Base-by-base conservation (phyloP, 2,797 vertebrate species). In the Masticophis lateralis region DNA sequence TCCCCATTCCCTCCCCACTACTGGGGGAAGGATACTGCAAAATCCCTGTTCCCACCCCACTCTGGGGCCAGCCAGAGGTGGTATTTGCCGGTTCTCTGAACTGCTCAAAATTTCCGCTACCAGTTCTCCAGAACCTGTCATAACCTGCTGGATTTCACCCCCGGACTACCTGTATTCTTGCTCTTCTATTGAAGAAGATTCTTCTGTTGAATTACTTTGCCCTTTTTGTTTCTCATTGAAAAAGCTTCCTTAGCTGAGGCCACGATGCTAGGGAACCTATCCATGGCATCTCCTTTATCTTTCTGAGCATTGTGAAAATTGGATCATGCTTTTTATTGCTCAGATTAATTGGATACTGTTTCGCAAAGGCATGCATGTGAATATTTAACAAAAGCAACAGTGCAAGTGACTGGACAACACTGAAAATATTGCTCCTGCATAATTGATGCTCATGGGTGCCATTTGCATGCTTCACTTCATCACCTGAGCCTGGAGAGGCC, bases 371-470 rank as follows among this genome's bases (percentile, higher is more conserved):
- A 97, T 97, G 97, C 96, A 95, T 97, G 97, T 98, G 98, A 97
- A 98, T 98, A 98, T 98, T 98, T 98, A 98, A 98, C 98, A 96
- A 97, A 97, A 97, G 97, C 98, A 98, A 98, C 97, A 95, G 87
- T 93, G 94, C 95, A 91, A 96, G 96, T 95, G 96, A 97, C 94
- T 95, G 97, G 97, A 96, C 96, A 96, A 94, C 94, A 96, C 96
- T 97, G 97, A 97, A 91, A 97, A 97, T 97, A 97, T 97, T 98
- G 97, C 96, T 98, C 97, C 96, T 98, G 97, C 97, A 97, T 98
- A 98, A 98, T 98, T 98, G 98, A 98, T 98, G 92, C 95, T 95
- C 92, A 3, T 95, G 97, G 98, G 97, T 97, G 98, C 97, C 66
- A 93, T 96, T 98, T 96, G 93, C 97, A 69, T 87, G 96, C 95